A percentile compares a stretch with the other conserved stretches of the same genome.
Conservation (phyloP, 2,113 vertebrate genomes). For the Oryzias curvinotus region DNA sequence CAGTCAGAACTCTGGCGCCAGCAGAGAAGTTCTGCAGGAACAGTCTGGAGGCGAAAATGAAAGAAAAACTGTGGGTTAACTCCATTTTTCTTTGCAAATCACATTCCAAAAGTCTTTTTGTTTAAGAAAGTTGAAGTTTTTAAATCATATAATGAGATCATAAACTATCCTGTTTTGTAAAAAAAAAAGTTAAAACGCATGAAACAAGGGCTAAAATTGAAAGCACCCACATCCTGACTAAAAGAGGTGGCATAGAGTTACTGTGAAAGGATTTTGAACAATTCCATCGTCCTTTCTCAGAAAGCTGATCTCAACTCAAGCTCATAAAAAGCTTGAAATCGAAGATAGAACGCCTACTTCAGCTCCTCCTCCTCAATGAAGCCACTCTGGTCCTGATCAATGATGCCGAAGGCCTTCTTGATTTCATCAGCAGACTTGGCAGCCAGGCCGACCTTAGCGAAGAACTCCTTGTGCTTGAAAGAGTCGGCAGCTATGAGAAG, state of each 20-base stretch:
- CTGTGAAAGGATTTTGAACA: slow-evolving; percentile 15
- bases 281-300: slow-evolving; percentile 30
- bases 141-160: not conserved
- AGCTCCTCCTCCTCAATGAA: slow-evolving; percentile 87
- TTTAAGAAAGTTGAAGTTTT: not conserved
- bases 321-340: slow-evolving; percentile 7
- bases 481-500: slow-evolving; percentile 77
- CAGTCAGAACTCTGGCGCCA: slow-evolving; percentile 75
- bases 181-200: not conserved
- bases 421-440: slow-evolving; percentile 75
- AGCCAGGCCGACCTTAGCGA: slow-evolving; percentile 78
- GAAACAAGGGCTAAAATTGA: not conserved
- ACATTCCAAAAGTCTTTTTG: not conserved
- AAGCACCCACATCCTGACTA: not conserved
- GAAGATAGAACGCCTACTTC: slow-evolving; percentile 69
- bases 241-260: slow-evolving; percentile 3
- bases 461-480: slow-evolving; percentile 84
- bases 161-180: not conserved
- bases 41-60: slow-evolving; percentile 50
- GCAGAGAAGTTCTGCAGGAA: slow-evolving; percentile 83
- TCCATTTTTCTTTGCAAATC: not conserved
- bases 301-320: slow-evolving; percentile 30
- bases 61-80: not conserved
- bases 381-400: slow-evolving; percentile 86
- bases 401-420: slow-evolving; percentile 80